A percentile compares a stretch with the other conserved stretches of the same genome.
Evolutionary conservation across 2,113 vertebrate genomes (phyloP).

Genomic region (Tragelaphus strepsiceros): DNA sequence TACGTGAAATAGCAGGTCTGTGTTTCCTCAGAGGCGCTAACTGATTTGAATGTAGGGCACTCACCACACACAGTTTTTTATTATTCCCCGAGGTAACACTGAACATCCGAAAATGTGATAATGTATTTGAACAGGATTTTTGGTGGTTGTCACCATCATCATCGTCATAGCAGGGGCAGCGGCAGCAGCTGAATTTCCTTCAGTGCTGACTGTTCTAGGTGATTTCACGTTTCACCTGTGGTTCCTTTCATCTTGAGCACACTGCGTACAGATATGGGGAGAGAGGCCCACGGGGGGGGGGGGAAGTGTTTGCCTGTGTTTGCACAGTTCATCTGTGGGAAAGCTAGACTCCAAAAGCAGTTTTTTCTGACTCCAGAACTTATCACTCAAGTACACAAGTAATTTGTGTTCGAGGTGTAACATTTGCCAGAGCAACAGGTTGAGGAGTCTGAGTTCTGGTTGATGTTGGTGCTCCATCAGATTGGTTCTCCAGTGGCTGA

Average conservation of each 20-base stretch:
- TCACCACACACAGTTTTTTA: neutral
- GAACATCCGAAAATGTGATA: neutral
- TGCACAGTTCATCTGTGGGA: neutral
- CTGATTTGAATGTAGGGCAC: neutral
- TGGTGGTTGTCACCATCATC: neutral
- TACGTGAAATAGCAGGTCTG: neutral
- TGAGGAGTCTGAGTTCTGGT: neutral
- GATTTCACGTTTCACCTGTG: neutral
- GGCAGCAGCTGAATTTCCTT: neutral
- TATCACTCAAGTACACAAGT: neutral
- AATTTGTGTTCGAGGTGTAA: neutral
- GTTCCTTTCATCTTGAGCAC: neutral
- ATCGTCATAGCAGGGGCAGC: neutral
- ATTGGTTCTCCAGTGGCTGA: neutral
- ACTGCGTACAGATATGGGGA: neutral
- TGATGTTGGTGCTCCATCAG: neutral
- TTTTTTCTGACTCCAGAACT: neutral
- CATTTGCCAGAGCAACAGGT: neutral
- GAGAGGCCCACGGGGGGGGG: too few relatives aligned
- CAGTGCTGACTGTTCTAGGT: accelerated
- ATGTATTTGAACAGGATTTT: neutral
- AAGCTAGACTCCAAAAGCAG: neutral
- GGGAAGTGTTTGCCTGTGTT: neutral
- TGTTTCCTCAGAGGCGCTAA: neutral
- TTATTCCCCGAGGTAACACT: neutral